Percentiles rank a stretch among this genome's conserved stretches.
These are phyloP conservation scores for Cryptoleucopteryx plumbea DNA, from an alignment of 2,113 vertebrate genomes.

Conservation along the genomic window DNA sequence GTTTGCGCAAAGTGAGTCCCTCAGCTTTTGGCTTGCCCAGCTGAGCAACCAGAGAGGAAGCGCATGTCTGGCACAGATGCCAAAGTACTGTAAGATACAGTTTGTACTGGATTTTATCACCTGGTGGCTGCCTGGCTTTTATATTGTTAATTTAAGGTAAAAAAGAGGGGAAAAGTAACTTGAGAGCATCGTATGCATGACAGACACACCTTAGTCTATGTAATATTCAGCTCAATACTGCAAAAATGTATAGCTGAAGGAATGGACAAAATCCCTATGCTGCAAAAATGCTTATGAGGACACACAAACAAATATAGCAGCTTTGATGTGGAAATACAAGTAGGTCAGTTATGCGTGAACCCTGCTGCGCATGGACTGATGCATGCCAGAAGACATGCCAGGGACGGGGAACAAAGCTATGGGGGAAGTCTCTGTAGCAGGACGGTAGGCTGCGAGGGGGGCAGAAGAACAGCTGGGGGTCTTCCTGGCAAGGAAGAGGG, in stretches of 20 bases:
- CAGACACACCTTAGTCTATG: not conserved
- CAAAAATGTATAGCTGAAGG: not conserved
- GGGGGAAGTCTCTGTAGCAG: not conserved
- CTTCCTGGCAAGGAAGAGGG: not conserved
- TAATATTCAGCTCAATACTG: not conserved
- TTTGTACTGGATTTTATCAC: not conserved
- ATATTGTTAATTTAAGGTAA: not conserved
- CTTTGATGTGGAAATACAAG: not conserved
- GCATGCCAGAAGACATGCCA: not conserved
- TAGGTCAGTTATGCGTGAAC: not conserved
- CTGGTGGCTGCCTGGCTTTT: not conserved
- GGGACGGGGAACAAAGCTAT: not conserved
- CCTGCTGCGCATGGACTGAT: fast-evolving
- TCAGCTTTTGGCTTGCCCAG: not conserved
- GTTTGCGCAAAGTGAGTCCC: not conserved
- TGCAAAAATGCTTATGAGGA: not conserved
- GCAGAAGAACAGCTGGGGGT: not conserved
- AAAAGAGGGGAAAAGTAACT: not conserved
- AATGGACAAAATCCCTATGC: not conserved
- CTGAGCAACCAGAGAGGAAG: not conserved
- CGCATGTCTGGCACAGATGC: not conserved
- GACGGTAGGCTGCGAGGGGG: not conserved
- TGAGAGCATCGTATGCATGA: not conserved
- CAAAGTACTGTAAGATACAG: not conserved
- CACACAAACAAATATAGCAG: not conserved